phyloP scores from a whole-genome alignment of 2,113 vertebrate species.

The Bubo bubo region DNA sequence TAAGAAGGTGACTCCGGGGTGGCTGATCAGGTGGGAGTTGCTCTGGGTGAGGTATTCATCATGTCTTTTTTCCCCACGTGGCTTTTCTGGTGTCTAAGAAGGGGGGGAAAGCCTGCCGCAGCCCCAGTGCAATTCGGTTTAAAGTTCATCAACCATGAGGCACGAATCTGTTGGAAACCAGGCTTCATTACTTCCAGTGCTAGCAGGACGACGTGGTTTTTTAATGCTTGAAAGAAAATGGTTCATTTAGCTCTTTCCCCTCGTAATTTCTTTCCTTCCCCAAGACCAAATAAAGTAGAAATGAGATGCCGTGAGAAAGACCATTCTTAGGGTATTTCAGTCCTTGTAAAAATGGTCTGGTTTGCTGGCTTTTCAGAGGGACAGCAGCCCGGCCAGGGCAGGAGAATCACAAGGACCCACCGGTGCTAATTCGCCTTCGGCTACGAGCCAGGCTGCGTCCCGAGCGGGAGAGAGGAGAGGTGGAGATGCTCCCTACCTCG shows the following conservation, averaged over 20 bases:
- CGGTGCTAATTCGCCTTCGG: fast-evolving
- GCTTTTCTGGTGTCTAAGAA: neutral
- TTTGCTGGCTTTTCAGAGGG: neutral
- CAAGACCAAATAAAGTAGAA: neutral
- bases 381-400: neutral
- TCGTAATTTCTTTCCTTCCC: neutral
- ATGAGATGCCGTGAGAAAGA: neutral
- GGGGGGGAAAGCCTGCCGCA: neutral
- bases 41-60: neutral
- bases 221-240: neutral
- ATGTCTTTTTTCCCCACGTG: fast-evolving
- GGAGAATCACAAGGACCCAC: neutral
- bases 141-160: neutral
- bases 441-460: neutral
- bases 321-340: neutral
- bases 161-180: fast-evolving
- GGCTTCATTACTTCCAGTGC: neutral
- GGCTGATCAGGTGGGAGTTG: neutral
- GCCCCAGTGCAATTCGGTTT: neutral
- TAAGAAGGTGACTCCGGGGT: no score
- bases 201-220: neutral
- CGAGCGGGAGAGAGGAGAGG: neutral
- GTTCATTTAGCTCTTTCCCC: neutral
- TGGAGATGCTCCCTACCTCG: slow-evolving; percentile 11
- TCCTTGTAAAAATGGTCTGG: neutral